phyloP scores from a whole-genome alignment of 23 tunicate genomes.

The Botrylloides violaceus region DNA sequence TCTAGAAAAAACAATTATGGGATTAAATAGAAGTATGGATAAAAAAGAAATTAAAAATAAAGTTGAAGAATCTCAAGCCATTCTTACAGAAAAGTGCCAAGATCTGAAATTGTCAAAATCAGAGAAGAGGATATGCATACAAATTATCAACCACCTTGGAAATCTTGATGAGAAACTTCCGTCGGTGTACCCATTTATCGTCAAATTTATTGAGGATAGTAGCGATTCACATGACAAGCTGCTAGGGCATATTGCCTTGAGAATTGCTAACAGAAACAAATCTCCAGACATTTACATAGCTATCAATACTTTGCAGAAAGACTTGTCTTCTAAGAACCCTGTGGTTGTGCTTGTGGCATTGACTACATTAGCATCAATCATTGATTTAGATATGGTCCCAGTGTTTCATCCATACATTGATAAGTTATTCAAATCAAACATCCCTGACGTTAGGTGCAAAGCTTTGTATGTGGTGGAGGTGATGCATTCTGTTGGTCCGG shows the following conservation, averaged over 20 bases:
- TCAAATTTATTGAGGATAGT: conserved; percentile 45
- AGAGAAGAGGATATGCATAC: conserved; percentile 2
- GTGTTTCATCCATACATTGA: conserved; percentile 53
- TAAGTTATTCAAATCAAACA: conserved; percentile 10
- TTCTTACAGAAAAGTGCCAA: not conserved
- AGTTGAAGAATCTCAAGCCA: not conserved
- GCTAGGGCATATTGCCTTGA: conserved; percentile 48
- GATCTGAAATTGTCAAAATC: not conserved
- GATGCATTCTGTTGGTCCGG: conserved; percentile 36
- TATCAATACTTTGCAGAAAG: conserved; percentile 65
- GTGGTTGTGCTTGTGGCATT: conserved; percentile 31
- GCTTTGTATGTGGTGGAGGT: conserved; percentile 27
- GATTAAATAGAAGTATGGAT: not conserved
- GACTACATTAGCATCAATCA: conserved; percentile 25
- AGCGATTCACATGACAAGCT: conserved; percentile 27
- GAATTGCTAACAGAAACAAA: conserved; percentile 1
- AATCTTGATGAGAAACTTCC: not conserved
- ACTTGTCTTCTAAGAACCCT: conserved; percentile 20
- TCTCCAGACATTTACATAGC: conserved; percentile 41
- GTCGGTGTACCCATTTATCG: conserved; percentile 20
- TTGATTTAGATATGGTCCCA: conserved; percentile 44
- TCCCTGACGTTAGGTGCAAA: conserved; percentile 27
- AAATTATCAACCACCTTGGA: not conserved
- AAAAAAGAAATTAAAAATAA: not conserved
- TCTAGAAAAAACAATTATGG: not conserved